phyloP scores from a whole-genome alignment of 1,140 invertebrate genomes.

The Lepidurus packardi region DNA sequence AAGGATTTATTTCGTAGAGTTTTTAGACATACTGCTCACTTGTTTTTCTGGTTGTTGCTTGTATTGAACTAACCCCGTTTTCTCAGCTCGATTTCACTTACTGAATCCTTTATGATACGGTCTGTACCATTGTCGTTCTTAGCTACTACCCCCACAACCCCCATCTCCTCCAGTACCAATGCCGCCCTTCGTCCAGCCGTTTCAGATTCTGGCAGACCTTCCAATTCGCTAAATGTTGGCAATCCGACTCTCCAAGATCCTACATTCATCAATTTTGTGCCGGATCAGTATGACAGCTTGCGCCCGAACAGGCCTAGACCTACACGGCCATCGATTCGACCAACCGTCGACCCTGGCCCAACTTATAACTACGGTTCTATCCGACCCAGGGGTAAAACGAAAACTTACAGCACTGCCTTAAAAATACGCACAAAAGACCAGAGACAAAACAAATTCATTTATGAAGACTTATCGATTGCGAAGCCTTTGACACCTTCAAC shows the following conservation, averaged over 20 bases:
- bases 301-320: not conserved
- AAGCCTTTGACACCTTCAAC: too few species aligned
- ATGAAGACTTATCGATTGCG: too few species aligned
- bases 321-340: slow-evolving; percentile 1
- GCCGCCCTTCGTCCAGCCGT: not conserved
- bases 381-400: not conserved
- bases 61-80: too few species aligned
- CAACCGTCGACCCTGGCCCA: not conserved
- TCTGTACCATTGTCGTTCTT: not conserved
- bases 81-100: too few species aligned
- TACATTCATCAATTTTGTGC: not conserved
- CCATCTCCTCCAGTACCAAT: not conserved
- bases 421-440: not conserved
- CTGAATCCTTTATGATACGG: too few species aligned
- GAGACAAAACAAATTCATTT: too few species aligned
- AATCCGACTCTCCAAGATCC: not conserved
- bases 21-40: not conserved
- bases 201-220: not conserved
- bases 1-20: not conserved
- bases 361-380: not conserved
- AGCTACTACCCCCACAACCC: not conserved
- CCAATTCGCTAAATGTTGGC: not conserved
- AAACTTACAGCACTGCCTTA: not conserved
- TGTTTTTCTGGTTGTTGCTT: too few species aligned
- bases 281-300: not conserved